Percentiles rank a stretch among this genome's conserved stretches.
Conservation (phyloP, 2,888 invertebrate genomes). For the Dicyrtomina minuta region DNA sequence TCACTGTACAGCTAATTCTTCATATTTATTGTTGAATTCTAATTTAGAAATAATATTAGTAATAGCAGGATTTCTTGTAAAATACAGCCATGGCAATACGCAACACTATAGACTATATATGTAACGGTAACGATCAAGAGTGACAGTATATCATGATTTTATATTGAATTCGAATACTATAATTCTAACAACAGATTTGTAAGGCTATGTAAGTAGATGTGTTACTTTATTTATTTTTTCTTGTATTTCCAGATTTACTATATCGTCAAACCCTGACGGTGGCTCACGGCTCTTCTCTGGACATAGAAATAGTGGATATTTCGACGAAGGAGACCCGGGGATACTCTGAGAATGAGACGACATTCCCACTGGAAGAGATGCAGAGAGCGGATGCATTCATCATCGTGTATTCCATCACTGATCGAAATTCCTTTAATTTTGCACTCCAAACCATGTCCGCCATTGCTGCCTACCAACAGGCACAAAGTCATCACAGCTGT, state of each 20-base stretch:
- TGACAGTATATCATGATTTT: no score
- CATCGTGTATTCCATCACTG: constrained; percentile 75
- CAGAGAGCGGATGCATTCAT: constrained; percentile 76
- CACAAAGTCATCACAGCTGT: not conserved
- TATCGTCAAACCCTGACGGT: constrained; percentile 74
- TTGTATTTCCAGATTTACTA: constrained; percentile 65
- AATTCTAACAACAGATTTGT: no score
- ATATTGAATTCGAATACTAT: no score
- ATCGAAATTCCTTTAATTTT: constrained; percentile 69
- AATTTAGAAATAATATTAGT: no score
- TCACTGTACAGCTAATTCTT: no score
- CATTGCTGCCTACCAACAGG: constrained; percentile 6
- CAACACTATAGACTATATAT: no score
- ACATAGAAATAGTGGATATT: constrained; percentile 77
- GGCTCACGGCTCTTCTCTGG: constrained; percentile 67
- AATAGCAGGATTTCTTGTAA: no score
- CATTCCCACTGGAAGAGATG: constrained; percentile 64
- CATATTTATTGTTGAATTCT: no score
- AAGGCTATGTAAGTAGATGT: no score
- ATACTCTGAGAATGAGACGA: constrained; percentile 47
- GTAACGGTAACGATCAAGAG: no score
- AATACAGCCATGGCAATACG: no score
- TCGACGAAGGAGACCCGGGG: constrained; percentile 66
- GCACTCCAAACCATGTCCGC: constrained; percentile 63
- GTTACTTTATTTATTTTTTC: not conserved